These are phyloP conservation scores for Troides aeacus DNA, from an alignment of 2,888 invertebrate species.

Conservation along the genomic window DNA sequence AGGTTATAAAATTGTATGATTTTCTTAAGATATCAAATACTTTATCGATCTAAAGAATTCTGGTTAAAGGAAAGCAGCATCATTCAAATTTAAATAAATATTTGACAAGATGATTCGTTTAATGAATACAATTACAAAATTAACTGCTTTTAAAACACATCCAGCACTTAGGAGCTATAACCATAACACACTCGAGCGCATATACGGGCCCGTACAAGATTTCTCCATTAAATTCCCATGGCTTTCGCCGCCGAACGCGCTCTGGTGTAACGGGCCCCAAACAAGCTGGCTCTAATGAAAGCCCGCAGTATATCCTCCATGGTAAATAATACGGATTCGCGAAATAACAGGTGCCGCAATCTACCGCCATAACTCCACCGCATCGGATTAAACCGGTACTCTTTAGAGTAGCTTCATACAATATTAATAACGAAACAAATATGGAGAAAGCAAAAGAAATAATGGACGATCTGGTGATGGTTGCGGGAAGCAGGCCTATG, in stretches of 20 bases:
- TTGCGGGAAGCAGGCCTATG: no score
- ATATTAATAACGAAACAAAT: no score
- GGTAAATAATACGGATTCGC: slow-evolving; percentile 63
- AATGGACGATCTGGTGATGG: no score
- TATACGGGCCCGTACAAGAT: slow-evolving; percentile 31
- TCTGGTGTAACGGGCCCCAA: slow-evolving; percentile 44
- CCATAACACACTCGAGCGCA: slow-evolving; percentile 9
- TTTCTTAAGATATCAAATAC: no score
- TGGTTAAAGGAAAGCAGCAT: no score
- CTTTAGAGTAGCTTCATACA: slow-evolving; percentile 28
- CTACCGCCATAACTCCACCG: slow-evolving; percentile 55
- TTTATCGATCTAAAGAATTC: no score
- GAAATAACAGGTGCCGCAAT: slow-evolving; percentile 69
- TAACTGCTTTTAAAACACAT: neutral
- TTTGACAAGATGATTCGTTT: no score
- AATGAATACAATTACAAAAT: neutral
- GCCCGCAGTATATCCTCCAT: slow-evolving; percentile 37
- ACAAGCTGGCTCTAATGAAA: slow-evolving; percentile 40
- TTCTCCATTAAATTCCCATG: slow-evolving; percentile 52
- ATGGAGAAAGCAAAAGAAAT: no score
- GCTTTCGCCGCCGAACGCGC: slow-evolving; percentile 45
- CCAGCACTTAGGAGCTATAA: slow-evolving; percentile 3
- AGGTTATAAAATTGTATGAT: no score
- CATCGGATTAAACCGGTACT: slow-evolving; percentile 32
- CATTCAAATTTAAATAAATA: no score